Conservation (phyloP, 2,113 vertebrate species). For the Nycticorax nycticorax region DNA sequence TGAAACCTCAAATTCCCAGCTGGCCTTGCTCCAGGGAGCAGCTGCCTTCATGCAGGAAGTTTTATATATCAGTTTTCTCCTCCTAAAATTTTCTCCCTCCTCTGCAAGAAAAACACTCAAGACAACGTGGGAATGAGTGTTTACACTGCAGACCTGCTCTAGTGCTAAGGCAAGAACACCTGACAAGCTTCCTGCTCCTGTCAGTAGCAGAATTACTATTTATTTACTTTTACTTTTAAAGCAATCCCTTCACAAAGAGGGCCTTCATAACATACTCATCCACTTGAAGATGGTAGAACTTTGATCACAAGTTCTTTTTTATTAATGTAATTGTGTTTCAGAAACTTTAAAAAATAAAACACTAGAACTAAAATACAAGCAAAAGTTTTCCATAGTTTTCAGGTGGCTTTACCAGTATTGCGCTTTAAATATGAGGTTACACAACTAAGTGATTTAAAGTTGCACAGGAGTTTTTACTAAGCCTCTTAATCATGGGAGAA, state of each 20-base stretch:
- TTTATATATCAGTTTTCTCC: background rate
- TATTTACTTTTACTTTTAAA: background rate
- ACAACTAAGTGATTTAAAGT: background rate
- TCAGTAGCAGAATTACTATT: background rate
- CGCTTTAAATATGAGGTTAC: background rate
- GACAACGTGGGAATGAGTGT: background rate
- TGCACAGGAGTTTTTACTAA: background rate
- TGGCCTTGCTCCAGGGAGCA: background rate
- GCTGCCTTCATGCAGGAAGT: background rate
- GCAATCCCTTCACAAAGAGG: background rate
- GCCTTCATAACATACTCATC: background rate
- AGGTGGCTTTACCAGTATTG: background rate
- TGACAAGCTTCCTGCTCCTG: background rate
- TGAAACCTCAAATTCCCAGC: background rate
- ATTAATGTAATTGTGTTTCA: background rate
- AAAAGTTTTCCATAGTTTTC: background rate
- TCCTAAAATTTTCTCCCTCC: background rate
- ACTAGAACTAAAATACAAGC: background rate
- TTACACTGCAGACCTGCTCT: background rate
- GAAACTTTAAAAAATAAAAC: background rate
- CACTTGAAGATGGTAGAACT: background rate
- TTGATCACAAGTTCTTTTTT: background rate
- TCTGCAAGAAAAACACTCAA: background rate
- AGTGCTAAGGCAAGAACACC: background rate
- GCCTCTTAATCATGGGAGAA: background rate